Percentiles rank a stretch among this genome's conserved stretches.
Conservation (phyloP, 2,888 invertebrate genomes). For the Dryomyza anilis region DNA sequence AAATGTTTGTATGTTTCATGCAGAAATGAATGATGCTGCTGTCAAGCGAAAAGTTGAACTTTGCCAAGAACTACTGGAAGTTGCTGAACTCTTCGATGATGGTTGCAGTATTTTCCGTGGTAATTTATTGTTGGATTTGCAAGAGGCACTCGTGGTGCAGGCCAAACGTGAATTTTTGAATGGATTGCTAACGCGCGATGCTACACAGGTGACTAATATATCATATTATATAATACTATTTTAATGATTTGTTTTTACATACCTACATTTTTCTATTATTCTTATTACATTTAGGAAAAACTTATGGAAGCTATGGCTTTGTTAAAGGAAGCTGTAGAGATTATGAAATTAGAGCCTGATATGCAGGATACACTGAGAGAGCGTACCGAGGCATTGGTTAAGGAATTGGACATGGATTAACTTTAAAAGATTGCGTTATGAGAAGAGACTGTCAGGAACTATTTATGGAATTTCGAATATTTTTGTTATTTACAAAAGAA, state of each 20-base stretch:
- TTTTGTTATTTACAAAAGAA: no score
- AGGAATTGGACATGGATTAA: slow-evolving; percentile 49
- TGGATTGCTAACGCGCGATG: slow-evolving; percentile 64
- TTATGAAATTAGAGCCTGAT: slow-evolving; percentile 67
- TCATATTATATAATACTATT: neutral
- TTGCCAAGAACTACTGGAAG: slow-evolving; percentile 70
- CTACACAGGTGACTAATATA: slow-evolving; percentile 62
- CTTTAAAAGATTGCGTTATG: neutral
- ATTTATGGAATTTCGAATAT: neutral
- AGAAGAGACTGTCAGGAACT: neutral
- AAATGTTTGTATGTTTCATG: neutral
- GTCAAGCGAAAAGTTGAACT: slow-evolving; percentile 68
- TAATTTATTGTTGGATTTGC: slow-evolving; percentile 69
- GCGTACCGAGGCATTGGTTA: slow-evolving; percentile 62
- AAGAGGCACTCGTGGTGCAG: slow-evolving; percentile 68
- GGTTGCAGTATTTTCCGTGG: slow-evolving; percentile 71
- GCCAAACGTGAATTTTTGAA: slow-evolving; percentile 65
- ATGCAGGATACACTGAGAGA: slow-evolving; percentile 64
- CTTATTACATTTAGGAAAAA: slow-evolving; percentile 61
- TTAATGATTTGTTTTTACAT: neutral
- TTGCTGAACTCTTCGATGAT: slow-evolving; percentile 70
- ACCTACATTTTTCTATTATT: no score
- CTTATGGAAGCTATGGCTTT: slow-evolving; percentile 65
- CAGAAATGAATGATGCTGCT: slow-evolving; percentile 66
- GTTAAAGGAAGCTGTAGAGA: slow-evolving; percentile 67